Conservation (phyloP, 1,140 invertebrate genomes). For the Dryas iulia region DNA sequence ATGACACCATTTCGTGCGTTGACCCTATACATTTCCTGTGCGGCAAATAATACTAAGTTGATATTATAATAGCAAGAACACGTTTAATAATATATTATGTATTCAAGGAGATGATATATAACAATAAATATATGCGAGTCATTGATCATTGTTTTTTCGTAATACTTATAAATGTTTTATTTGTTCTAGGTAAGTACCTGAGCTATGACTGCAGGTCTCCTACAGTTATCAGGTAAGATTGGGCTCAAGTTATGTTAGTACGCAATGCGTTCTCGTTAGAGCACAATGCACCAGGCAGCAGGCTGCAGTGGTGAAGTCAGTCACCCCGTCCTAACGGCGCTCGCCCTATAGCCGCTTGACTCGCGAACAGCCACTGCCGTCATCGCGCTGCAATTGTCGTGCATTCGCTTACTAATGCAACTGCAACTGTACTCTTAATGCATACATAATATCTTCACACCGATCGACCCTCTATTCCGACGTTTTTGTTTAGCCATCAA, state of each 20-base stretch:
- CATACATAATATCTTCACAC: slow-evolving; percentile 52
- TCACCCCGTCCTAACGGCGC: slow-evolving; percentile 76
- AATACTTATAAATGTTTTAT: slow-evolving; percentile 4
- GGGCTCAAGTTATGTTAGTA: slow-evolving; percentile 63
- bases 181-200: slow-evolving; percentile 61
- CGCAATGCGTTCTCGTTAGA: slow-evolving; percentile 76
- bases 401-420: slow-evolving; percentile 70
- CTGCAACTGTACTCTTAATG: slow-evolving; percentile 55
- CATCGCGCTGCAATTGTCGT: slow-evolving; percentile 69
- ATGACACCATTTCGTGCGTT: slow-evolving; percentile 74
- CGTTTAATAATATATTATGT: background rate
- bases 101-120: no score
- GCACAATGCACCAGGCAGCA: slow-evolving; percentile 79
- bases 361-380: slow-evolving; percentile 53
- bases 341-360: slow-evolving; percentile 67
- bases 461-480: slow-evolving; percentile 12
- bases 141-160: background rate
- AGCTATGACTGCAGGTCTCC: slow-evolving; percentile 5
- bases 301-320: slow-evolving; percentile 72
- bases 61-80: slow-evolving; percentile 1
- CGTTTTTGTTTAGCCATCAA: background rate
- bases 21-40: slow-evolving; percentile 72
- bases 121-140: background rate
- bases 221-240: slow-evolving; percentile 55
- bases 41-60: slow-evolving; percentile 49